Evolutionary conservation across 2,113 vertebrate genomes (phyloP).

Genomic region (Salvator merianae): DNA sequence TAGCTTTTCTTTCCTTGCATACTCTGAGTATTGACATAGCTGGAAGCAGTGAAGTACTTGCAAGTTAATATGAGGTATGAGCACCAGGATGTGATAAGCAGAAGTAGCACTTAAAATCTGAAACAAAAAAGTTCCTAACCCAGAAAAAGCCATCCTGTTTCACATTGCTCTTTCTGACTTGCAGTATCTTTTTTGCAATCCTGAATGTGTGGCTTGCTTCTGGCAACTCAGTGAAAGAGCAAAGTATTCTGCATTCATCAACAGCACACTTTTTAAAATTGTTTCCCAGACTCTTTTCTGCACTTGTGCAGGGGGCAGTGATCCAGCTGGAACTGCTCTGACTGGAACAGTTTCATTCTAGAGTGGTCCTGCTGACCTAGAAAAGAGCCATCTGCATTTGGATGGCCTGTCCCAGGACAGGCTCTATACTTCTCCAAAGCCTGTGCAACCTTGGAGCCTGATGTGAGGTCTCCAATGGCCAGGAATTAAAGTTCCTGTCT

Average conservation of each 20-base stretch:
- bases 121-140: slow-evolving; percentile 5
- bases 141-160: not conserved
- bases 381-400: too few relatives aligned
- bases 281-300: too few relatives aligned
- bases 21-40: slow-evolving; percentile 15
- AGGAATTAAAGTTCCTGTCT: too few relatives aligned
- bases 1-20: slow-evolving; percentile 22
- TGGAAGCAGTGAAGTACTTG: slow-evolving; percentile 16
- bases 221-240: not conserved
- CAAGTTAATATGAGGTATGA: slow-evolving; percentile 5
- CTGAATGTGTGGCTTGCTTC: not conserved
- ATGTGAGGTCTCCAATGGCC: too few relatives aligned
- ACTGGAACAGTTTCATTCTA: too few relatives aligned
- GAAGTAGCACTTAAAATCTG: slow-evolving; percentile 17
- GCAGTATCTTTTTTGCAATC: not conserved
- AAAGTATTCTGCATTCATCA: not conserved
- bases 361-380: too few relatives aligned
- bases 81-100: slow-evolving; percentile 31
- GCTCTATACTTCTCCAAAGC: too few relatives aligned
- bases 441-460: too few relatives aligned
- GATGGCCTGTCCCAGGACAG: too few relatives aligned
- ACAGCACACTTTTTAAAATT: not conserved
- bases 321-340: too few relatives aligned
- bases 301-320: too few relatives aligned
- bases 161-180: not conserved